Conservation (phyloP, 1,140 invertebrate species). For the Nomia melanderi region DNA sequence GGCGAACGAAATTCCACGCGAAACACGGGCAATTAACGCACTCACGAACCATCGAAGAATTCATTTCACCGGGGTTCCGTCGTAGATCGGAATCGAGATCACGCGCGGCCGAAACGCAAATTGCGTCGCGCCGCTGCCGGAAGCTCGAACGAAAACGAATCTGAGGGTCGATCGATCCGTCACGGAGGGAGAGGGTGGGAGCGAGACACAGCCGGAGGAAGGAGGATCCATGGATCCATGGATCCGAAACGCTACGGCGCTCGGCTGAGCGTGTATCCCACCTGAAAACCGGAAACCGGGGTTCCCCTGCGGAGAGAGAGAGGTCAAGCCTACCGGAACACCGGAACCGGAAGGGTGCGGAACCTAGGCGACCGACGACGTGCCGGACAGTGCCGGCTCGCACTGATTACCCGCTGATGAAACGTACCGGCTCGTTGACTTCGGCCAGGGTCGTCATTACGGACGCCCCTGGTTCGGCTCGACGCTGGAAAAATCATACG, state of each 20-base stretch:
- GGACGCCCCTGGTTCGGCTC: conserved; percentile 11
- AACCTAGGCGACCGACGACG: conserved; percentile 72
- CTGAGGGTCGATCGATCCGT: conserved; percentile 38
- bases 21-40: no score
- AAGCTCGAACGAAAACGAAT: conserved; percentile 49
- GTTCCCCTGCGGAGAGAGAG: conserved; percentile 60
- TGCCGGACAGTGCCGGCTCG: conserved; percentile 69
- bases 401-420: conserved; percentile 78
- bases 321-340: conserved; percentile 80
- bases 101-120: no score
- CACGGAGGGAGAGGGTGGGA: neutral
- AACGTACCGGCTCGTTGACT: conserved; percentile 66
- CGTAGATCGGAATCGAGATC: no score
- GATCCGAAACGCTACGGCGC: conserved; percentile 70
- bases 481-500: conserved; percentile 24
- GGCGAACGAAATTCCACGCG: neutral
- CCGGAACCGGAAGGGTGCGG: conserved; percentile 81
- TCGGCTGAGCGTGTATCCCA: conserved; percentile 80
- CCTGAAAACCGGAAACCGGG: conserved; percentile 75
- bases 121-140: conserved; percentile 5
- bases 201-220: conserved; percentile 44
- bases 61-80: no score
- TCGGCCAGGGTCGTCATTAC: conserved; percentile 60
- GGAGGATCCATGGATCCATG: conserved; percentile 66
- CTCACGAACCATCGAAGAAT: no score